Conservation (phyloP, 2,797 vertebrate species). For the Anableps anableps region DNA sequence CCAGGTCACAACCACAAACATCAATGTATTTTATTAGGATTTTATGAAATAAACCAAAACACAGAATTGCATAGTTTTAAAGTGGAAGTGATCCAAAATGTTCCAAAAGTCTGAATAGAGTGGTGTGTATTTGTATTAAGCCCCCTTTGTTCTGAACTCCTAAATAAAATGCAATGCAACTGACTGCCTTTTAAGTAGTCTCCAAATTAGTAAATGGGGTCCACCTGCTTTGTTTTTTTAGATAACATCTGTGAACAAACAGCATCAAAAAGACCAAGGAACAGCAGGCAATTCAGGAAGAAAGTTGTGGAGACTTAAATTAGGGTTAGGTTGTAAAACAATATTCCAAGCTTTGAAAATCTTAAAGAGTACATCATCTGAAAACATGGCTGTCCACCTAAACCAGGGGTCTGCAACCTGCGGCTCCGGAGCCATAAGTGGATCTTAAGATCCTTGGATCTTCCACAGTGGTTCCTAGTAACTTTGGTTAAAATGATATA, state of each 20-base stretch:
- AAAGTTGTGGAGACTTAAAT: neutral
- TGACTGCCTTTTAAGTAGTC: neutral
- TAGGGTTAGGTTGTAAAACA: neutral
- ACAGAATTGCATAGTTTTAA: neutral
- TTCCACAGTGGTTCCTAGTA: too few species aligned
- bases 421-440: too few species aligned
- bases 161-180: neutral
- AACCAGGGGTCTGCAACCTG: too few species aligned
- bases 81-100: neutral
- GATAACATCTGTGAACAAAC: neutral
- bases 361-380: too few species aligned
- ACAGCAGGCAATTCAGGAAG: neutral
- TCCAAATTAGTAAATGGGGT: neutral
- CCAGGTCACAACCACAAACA: neutral
- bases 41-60: neutral
- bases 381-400: too few species aligned
- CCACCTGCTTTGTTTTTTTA: neutral
- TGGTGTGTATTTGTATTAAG: neutral
- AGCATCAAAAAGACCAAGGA: neutral
- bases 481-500: too few species aligned
- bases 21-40: neutral
- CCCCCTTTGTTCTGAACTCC: neutral
- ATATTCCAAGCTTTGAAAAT: neutral
- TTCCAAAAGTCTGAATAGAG: neutral
- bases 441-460: too few species aligned